These are phyloP conservation scores for Callithrix jacchus DNA, from an alignment of 2,113 vertebrate species.

Conservation along the genomic window DNA sequence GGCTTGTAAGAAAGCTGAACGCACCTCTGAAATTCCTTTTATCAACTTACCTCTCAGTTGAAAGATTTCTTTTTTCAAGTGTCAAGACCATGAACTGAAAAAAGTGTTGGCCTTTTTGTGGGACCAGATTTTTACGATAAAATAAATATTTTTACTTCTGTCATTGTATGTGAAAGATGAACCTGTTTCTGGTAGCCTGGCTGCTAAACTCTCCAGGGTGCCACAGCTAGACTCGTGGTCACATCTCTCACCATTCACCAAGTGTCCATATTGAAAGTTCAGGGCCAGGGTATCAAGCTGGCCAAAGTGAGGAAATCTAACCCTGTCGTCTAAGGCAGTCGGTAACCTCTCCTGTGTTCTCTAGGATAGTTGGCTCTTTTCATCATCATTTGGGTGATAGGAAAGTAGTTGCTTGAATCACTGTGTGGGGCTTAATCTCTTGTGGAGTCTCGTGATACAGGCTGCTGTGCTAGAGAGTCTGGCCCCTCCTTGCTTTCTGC, in stretches of 20 bases:
- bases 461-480: neutral
- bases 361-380: neutral
- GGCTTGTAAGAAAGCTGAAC: neutral
- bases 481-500: neutral
- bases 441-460: neutral
- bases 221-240: neutral
- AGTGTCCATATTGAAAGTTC: neutral
- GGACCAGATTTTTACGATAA: constrained; percentile 72
- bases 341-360: neutral
- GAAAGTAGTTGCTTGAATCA: neutral
- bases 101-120: neutral
- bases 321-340: neutral
- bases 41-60: constrained; percentile 20
- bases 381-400: neutral
- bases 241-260: neutral
- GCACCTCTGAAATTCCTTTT: constrained; percentile 7
- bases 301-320: neutral
- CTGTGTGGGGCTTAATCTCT: neutral
- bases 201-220: neutral
- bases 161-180: constrained; percentile 48
- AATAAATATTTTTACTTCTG: constrained; percentile 77
- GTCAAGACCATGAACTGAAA: constrained; percentile 59
- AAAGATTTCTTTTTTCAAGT: constrained; percentile 23
- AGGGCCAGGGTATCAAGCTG: neutral
- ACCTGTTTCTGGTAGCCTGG: neutral